A percentile compares a stretch with the other conserved stretches of the same genome.
Evolutionary conservation across 2,113 vertebrate species (phyloP).

Genomic region (Pterocles gutturalis): DNA sequence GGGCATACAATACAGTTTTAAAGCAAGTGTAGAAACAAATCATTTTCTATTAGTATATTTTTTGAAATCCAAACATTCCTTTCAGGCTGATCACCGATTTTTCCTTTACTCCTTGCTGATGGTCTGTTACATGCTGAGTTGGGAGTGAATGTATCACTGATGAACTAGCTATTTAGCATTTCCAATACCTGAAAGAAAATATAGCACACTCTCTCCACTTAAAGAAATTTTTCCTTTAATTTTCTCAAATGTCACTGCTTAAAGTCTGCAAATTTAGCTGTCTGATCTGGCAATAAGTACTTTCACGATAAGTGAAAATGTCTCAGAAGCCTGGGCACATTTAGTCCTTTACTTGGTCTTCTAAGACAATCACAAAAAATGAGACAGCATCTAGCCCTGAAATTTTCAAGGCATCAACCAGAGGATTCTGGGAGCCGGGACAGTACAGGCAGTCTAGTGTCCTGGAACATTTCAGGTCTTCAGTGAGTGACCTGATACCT

Average conservation of each 20-base stretch:
- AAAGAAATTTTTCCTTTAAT: not conserved
- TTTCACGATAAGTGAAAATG: not conserved
- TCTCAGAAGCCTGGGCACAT: not conserved
- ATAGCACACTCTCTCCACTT: accelerated
- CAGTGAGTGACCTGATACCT: not conserved
- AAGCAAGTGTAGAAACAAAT: not conserved
- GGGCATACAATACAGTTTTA: not conserved
- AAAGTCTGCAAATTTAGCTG: not conserved
- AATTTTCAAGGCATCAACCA: not conserved
- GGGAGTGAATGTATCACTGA: not conserved
- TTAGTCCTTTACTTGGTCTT: not conserved
- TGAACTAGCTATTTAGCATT: not conserved
- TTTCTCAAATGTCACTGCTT: not conserved
- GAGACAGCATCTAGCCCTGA: not conserved
- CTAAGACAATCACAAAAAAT: not conserved
- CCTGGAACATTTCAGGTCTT: not conserved
- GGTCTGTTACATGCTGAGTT: not conserved
- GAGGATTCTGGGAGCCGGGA: not conserved
- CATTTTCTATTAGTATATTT: not conserved
- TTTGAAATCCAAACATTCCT: not conserved
- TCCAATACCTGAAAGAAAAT: not conserved
- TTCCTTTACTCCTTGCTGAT: not conserved
- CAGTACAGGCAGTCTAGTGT: not conserved
- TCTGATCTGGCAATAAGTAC: not conserved
- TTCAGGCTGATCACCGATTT: not conserved